Conservation (phyloP, 1,140 invertebrate genomes). For the Drosophila tropicalis region DNA sequence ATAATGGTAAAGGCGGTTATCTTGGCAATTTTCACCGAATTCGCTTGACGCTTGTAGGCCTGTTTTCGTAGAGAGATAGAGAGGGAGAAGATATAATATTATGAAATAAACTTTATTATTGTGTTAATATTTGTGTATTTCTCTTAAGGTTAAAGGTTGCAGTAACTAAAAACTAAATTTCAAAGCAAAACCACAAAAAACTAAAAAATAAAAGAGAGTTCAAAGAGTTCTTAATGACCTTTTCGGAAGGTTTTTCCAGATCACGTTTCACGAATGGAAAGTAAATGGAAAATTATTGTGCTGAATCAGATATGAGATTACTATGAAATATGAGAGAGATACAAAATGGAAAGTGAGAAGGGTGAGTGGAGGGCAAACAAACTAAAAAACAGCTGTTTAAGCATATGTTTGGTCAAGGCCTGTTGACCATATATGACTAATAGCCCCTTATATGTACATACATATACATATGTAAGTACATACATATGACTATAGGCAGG, state of each 20-base stretch:
- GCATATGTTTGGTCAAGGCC: conserved; percentile 6
- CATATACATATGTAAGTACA: not conserved
- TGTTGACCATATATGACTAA: not conserved
- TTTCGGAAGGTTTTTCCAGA: not conserved
- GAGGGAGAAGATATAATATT: conserved; percentile 12
- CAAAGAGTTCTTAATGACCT: conserved; percentile 2
- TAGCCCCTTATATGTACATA: not conserved
- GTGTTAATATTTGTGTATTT: not conserved
- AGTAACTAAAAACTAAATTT: not conserved
- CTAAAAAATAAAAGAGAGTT: not conserved
- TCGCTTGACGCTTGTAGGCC: conserved; percentile 90
- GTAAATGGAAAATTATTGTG: conserved; percentile 58
- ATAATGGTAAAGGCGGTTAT: conserved; percentile 91
- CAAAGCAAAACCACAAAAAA: no score
- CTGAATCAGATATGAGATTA: conserved; percentile 50
- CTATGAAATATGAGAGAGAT: not conserved
- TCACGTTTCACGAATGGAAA: conserved; percentile 10
- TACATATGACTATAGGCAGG: not conserved
- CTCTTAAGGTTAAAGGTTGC: conserved; percentile 1
- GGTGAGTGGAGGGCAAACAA: not conserved
- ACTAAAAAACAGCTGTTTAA: conserved; percentile 1
- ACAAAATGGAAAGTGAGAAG: not conserved
- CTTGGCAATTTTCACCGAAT: conserved; percentile 91
- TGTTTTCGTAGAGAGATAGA: conserved; percentile 80
- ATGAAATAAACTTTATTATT: not conserved